phyloP scores from a whole-genome alignment of 2,113 vertebrate genomes.

The Stigmatopora nigra region DNA sequence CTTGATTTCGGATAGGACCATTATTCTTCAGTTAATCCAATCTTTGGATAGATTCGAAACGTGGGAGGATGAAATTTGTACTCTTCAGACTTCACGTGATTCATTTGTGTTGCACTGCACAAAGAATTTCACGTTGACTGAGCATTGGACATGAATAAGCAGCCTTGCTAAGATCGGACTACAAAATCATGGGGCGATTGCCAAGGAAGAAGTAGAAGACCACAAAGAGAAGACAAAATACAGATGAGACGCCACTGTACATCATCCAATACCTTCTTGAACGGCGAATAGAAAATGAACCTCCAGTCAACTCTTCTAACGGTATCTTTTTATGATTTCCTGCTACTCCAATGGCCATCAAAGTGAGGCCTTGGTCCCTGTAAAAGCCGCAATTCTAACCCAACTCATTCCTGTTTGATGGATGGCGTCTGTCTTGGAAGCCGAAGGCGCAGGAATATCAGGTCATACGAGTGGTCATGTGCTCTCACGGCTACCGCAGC shows the following conservation, averaged over 20 bases:
- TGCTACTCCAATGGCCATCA: not conserved
- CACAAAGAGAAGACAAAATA: not conserved
- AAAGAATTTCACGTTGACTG: no score
- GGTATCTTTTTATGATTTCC: conserved; percentile 6
- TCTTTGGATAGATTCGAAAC: no score
- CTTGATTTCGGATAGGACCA: no score
- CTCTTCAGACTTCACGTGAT: no score
- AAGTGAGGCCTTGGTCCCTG: conserved; percentile 8
- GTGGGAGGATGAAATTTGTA: no score
- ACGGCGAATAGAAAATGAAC: conserved; percentile 14
- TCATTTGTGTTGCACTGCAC: no score
- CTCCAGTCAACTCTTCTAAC: not conserved
- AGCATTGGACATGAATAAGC: no score
- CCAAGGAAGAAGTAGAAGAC: not conserved
- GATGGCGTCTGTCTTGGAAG: conserved; percentile 23
- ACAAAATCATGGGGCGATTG: not conserved
- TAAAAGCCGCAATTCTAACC: conserved; percentile 11
- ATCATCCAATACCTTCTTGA: not conserved
- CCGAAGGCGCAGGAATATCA: conserved; percentile 9
- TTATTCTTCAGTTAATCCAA: no score
- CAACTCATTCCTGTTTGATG: conserved; percentile 35
- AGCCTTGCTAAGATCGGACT: not conserved
- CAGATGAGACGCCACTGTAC: not conserved
- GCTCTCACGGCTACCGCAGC: conserved; percentile 42
- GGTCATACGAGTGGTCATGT: conserved; percentile 51